Conservation (phyloP, 1,140 invertebrate species). For the Lepidurus packardi region DNA sequence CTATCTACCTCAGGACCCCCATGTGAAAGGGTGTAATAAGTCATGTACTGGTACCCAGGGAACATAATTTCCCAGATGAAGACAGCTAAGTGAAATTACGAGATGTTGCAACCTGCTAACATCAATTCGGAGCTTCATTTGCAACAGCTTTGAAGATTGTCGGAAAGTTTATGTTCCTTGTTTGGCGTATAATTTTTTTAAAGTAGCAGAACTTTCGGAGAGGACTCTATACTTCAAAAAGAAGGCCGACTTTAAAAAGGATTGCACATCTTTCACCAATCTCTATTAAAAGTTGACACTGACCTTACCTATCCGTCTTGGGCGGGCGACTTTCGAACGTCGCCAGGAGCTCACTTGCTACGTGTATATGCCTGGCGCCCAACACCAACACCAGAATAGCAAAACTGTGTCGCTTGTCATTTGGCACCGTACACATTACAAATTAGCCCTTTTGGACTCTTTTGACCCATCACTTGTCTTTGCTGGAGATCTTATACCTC, state of each 20-base stretch:
- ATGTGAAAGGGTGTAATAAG: not conserved
- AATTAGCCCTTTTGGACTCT: not conserved
- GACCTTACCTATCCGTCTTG: too few relatives aligned
- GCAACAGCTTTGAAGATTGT: not conserved
- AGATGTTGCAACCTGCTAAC: not conserved
- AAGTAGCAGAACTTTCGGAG: too few relatives aligned
- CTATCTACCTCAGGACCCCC: not conserved
- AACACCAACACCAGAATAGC: too few relatives aligned
- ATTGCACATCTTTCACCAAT: too few relatives aligned
- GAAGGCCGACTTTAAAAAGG: too few relatives aligned
- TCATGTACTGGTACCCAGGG: not conserved
- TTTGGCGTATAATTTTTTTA: too few relatives aligned
- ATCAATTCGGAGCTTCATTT: not conserved
- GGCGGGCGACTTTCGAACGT: too few relatives aligned
- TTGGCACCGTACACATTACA: not conserved
- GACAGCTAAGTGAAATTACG: not conserved
- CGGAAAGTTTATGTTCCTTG: not conserved
- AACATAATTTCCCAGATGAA: not conserved
- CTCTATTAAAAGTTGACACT: too few relatives aligned
- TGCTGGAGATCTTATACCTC: slow-evolving; percentile 1
- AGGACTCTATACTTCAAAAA: too few relatives aligned
- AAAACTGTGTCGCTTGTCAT: not conserved
- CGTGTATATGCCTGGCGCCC: too few relatives aligned
- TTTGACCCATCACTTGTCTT: not conserved
- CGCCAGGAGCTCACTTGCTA: too few relatives aligned